These are phyloP conservation scores for Euclidia mi DNA, from an alignment of 2,888 invertebrate species.

Conservation along the genomic window DNA sequence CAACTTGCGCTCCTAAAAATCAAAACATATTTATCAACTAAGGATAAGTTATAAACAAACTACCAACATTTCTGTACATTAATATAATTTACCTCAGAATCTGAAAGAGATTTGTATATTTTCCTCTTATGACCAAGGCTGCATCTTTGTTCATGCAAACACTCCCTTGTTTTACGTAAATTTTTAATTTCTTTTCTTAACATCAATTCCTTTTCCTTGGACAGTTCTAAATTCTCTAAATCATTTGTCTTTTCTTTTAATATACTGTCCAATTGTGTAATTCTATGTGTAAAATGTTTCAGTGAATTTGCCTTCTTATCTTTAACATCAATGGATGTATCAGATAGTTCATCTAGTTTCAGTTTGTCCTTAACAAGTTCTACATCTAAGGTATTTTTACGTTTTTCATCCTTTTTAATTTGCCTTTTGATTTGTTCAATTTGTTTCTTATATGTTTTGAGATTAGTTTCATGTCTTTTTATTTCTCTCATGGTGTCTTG, in stretches of 20 bases:
- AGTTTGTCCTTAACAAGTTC: conserved; percentile 90
- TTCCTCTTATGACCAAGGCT: conserved; percentile 93
- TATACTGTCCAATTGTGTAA: conserved; percentile 92
- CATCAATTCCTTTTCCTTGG: conserved; percentile 91
- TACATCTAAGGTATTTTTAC: conserved; percentile 92
- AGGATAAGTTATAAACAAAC: conserved; percentile 1
- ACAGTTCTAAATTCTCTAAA: conserved; percentile 90
- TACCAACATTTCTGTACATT: neutral
- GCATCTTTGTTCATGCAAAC: conserved; percentile 93
- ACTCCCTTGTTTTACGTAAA: conserved; percentile 94
- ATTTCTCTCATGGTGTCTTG: conserved; percentile 91
- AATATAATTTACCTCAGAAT: conserved; percentile 87
- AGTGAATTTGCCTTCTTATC: conserved; percentile 90
- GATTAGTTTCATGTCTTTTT: conserved; percentile 92
- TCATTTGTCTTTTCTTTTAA: conserved; percentile 93
- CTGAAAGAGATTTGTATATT: conserved; percentile 93
- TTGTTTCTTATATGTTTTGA: conserved; percentile 93
- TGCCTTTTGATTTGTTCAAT: conserved; percentile 93
- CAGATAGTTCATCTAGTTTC: conserved; percentile 86
- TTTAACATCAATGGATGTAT: conserved; percentile 87
- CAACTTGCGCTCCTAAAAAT: conserved; percentile 92
- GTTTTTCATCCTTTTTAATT: conserved; percentile 93
- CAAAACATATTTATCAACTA: neutral
- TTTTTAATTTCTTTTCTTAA: conserved; percentile 95
- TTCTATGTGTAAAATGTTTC: conserved; percentile 91